phyloP scores from a whole-genome alignment of 2,888 invertebrate genomes.

The Dusona sp. region DNA sequence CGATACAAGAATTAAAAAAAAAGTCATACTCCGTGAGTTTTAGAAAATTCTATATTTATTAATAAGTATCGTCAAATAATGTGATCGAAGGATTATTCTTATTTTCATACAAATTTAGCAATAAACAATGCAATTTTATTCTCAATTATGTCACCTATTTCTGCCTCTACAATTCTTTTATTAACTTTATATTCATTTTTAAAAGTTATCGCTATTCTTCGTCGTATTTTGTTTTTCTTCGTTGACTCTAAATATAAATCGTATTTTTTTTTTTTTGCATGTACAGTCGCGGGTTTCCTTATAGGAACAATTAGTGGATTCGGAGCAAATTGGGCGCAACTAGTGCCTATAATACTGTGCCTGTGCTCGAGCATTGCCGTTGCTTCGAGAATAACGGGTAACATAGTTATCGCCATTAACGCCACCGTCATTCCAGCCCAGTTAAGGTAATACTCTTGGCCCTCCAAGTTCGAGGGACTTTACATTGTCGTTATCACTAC shows the following conservation, averaged over 20 bases:
- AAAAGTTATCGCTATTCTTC: neutral
- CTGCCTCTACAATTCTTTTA: neutral
- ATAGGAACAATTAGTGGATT: conserved; percentile 79
- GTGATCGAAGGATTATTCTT: neutral
- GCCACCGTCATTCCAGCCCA: conserved; percentile 79
- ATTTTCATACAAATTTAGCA: neutral
- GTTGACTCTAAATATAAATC: neutral
- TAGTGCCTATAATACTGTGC: conserved; percentile 80
- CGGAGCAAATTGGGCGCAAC: conserved; percentile 80
- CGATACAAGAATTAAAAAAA: conserved; percentile 74
- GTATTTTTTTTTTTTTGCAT: conserved; percentile 1
- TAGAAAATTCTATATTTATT: neutral
- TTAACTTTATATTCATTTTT: no score
- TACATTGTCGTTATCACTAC: neutral
- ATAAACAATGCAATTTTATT: neutral
- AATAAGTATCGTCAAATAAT: neutral
- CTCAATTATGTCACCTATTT: neutral
- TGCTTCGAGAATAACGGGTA: conserved; percentile 79
- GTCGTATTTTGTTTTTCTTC: neutral
- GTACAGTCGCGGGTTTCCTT: conserved; percentile 75
- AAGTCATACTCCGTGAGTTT: conserved; percentile 77
- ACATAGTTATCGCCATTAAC: conserved; percentile 79
- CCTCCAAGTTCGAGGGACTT: conserved; percentile 7
- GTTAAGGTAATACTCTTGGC: conserved; percentile 78
- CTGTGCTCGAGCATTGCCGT: conserved; percentile 79